Percentiles rank a stretch among this genome's conserved stretches.
phyloP scores from a whole-genome alignment of 2,113 vertebrate genomes.

The Ailuropoda melanoleuca region DNA sequence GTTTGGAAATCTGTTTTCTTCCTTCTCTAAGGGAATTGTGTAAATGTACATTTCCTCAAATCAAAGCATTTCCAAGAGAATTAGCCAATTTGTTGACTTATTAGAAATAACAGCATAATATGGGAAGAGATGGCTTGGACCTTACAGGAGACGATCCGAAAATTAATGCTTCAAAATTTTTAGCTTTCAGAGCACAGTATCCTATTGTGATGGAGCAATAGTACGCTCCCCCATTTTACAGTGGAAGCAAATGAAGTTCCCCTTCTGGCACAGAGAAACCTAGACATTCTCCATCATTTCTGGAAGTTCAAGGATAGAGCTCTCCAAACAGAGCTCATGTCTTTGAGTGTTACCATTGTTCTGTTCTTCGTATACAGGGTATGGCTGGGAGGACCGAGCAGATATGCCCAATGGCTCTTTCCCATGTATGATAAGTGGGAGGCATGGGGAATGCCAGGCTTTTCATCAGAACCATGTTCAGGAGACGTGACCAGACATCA shows the following conservation, averaged over 20 bases:
- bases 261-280: not conserved
- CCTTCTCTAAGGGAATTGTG: conserved; percentile 7
- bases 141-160: conserved; percentile 30
- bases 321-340: not conserved
- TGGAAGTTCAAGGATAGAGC: not conserved
- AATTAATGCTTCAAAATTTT: conserved; percentile 48
- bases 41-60: conserved; percentile 57
- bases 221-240: not conserved
- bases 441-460: not conserved
- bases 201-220: not conserved
- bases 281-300: not conserved
- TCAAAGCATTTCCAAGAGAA: conserved; percentile 63
- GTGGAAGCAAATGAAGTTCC: not conserved
- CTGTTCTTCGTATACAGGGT: not conserved
- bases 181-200: conserved; percentile 35
- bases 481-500: not conserved
- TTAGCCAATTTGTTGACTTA: conserved; percentile 46
- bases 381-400: not conserved
- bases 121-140: conserved; percentile 25
- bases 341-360: not conserved
- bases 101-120: conserved; percentile 57
- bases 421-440: not conserved
- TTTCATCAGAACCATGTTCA: not conserved
- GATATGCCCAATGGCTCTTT: not conserved
- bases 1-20: conserved; percentile 50